Base-by-base conservation (phyloP, 2,888 invertebrate genomes). In the Trichacis sp. region DNA sequence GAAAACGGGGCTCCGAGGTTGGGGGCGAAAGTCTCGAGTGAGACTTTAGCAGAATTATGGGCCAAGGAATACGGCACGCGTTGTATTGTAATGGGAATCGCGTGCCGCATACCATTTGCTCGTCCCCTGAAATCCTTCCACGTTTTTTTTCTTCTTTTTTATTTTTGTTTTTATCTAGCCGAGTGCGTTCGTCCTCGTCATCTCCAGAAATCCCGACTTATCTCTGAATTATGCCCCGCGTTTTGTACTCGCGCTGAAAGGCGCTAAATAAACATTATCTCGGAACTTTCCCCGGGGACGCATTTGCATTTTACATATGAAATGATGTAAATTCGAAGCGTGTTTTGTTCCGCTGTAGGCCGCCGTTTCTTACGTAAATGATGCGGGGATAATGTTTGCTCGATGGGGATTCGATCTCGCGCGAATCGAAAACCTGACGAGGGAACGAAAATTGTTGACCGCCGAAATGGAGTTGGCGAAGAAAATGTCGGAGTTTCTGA, bases 31-130 rank as follows among this genome's bases (percentile, higher is more conserved):
- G n/a, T 60, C 59, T 59, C 51, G 53, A 59, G 65, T 56, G 71
- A 63, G 72, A 77, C 76, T 77, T 77, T 74, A 68, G 71, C 65
- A 59, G 64, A 73, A 71, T 74, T 76, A 72, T 73, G 71, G 73
- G 72, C 48, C 64, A 63, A 52, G 52, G 50, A 64, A 46, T 45
- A 40, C 24, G 14, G 12, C 57, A 46, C 42, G 33, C 48, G 43
- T 52, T 29, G 54, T 56, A 51, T 67, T 69, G 57, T 62, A 58
- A 61, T 55, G 57, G 46, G 61, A 53, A 70, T 76, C 73, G 73
- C 75, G 74, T 74, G 75, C 71, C 59, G 50, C 55, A 63, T 69
- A 69, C 68, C 72, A 73, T 73, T 71, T 48, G 33, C 43, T 19
- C 38, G 30, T 62, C 52, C 61, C 53, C 51, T 3, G 47, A 45